Conservation (phyloP, 1,140 invertebrate genomes). For the Lepidotrigona ventralis region DNA sequence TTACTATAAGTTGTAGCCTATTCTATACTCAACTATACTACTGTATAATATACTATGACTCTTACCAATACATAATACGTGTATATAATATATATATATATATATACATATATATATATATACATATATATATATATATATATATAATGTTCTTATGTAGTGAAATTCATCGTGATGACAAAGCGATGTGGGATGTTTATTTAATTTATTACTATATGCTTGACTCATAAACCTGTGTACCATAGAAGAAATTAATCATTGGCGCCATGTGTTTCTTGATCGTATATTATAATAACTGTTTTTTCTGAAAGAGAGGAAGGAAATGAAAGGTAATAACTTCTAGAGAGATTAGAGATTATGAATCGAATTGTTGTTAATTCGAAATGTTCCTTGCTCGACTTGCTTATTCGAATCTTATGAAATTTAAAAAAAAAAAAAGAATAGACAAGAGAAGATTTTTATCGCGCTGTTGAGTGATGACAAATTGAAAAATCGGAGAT, state of each 20-base stretch:
- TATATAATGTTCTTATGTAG: slow-evolving; percentile 75
- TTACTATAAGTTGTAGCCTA: slow-evolving; percentile 74
- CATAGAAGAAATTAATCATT: slow-evolving; percentile 1
- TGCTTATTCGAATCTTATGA: neutral
- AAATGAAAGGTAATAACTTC: neutral
- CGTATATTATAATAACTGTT: neutral
- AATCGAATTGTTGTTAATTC: neutral
- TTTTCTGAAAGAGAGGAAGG: neutral
- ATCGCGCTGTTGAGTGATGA: neutral
- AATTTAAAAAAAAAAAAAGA: neutral
- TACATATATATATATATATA: slow-evolving; percentile 62
- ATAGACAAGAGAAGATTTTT: neutral
- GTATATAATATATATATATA: slow-evolving; percentile 65
- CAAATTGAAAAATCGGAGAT: slow-evolving; percentile 5
- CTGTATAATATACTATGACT: slow-evolving; percentile 72
- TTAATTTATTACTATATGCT: slow-evolving; percentile 66
- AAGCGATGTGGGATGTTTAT: slow-evolving; percentile 54
- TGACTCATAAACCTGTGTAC: slow-evolving; percentile 61
- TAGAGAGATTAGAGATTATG: neutral
- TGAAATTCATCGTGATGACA: slow-evolving; percentile 61
- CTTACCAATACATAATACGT: slow-evolving; percentile 74
- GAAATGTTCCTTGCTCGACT: neutral
- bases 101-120: slow-evolving; percentile 62
- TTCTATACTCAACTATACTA: slow-evolving; percentile 73
- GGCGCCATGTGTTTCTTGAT: neutral